Evolutionary conservation across 2,888 invertebrate species (phyloP).

Genomic region (Balanococcus diminutus): DNA sequence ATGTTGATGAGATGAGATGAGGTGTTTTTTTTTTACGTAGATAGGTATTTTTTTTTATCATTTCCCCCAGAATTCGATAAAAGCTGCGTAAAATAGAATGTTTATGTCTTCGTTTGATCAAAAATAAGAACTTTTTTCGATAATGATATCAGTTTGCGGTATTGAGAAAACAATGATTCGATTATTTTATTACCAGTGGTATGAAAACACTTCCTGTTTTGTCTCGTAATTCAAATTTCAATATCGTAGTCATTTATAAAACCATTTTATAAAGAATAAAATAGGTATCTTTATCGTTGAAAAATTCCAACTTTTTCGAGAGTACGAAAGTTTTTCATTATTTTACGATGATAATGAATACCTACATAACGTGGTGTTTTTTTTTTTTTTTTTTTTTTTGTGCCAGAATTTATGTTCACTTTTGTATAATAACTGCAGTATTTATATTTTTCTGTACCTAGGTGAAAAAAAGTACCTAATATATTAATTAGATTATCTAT

Average conservation of each 20-base stretch:
- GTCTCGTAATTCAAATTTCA: neutral
- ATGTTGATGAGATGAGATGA: neutral
- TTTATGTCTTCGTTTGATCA: neutral
- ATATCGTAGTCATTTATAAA: neutral
- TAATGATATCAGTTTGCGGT: neutral
- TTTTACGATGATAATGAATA: slow-evolving; percentile 18
- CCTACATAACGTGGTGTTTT: neutral
- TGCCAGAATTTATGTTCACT: neutral
- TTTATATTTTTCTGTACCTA: neutral
- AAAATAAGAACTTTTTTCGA: neutral
- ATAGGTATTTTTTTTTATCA: neutral
- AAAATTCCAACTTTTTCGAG: neutral
- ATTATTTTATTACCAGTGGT: neutral
- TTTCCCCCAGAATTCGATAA: neutral
- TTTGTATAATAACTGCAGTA: neutral
- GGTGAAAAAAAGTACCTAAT: neutral
- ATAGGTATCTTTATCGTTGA: neutral
- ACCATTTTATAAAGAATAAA: neutral
- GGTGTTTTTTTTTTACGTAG: neutral
- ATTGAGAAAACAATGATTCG: neutral
- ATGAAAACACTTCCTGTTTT: neutral
- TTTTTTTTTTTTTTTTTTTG: too few species aligned
- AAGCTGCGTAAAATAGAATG: neutral
- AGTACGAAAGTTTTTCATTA: slow-evolving; percentile 7
- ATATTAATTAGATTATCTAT: neutral